Conservation (phyloP, 2,888 invertebrate species). For the Deroplatys truncata region DNA sequence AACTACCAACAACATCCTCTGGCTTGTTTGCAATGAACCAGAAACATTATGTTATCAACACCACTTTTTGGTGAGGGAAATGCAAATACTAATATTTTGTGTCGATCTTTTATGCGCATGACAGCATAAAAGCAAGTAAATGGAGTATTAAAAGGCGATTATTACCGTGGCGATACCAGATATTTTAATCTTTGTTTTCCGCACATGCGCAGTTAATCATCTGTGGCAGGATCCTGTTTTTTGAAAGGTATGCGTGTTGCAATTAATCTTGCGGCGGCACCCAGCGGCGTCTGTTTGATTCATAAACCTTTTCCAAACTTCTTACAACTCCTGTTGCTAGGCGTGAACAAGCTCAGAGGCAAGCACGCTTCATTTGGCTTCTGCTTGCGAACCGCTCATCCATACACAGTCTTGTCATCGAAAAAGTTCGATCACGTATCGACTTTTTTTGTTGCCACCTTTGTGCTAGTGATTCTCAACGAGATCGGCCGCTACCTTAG, state of each 20-base stretch:
- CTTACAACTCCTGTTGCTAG: background rate
- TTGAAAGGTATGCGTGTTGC: background rate
- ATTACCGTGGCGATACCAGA: background rate
- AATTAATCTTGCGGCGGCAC: background rate
- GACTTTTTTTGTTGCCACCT: background rate
- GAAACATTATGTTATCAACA: too few relatives aligned
- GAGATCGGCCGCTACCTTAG: background rate
- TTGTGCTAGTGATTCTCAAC: background rate
- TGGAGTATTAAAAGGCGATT: background rate
- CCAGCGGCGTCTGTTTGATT: background rate
- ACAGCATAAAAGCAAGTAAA: background rate
- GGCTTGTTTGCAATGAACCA: too few relatives aligned
- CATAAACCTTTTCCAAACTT: background rate
- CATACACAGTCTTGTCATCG: background rate
- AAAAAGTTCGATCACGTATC: background rate
- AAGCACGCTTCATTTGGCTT: background rate
- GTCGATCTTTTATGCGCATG: background rate
- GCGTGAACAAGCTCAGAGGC: background rate
- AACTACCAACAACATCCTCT: too few relatives aligned
- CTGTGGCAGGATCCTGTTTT: background rate
- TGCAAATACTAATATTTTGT: background rate
- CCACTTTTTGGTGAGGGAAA: too few relatives aligned
- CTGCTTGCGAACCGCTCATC: background rate
- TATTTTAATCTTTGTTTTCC: background rate
- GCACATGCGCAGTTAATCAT: background rate